A percentile compares a stretch with the other conserved stretches of the same genome.
Conservation (phyloP, 2,113 vertebrate genomes). For the Castor canadensis region DNA sequence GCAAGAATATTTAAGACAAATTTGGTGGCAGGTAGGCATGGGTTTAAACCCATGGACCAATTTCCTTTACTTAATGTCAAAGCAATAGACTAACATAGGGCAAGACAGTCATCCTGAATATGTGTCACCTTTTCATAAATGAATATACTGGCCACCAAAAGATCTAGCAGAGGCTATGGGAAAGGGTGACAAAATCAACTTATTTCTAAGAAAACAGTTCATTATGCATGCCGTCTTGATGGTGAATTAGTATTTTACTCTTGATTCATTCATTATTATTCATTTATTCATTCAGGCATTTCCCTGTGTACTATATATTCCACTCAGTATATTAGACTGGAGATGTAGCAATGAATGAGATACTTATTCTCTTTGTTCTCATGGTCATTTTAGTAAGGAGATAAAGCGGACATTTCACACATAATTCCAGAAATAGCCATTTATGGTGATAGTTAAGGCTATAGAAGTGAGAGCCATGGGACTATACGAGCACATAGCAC, state of each 20-base stretch:
- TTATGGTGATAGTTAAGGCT: neutral
- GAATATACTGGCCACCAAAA: neutral
- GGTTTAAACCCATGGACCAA: neutral
- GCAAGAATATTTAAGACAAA: neutral
- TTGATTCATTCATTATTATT: conserved; percentile 38
- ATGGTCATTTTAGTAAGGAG: neutral
- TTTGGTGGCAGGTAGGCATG: neutral
- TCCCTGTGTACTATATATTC: neutral
- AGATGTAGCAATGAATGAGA: neutral
- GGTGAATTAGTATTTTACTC: conserved; percentile 19
- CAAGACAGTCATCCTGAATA: neutral
- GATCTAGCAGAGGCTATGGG: neutral
- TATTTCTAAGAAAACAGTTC: conserved; percentile 5
- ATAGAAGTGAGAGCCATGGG: no score
- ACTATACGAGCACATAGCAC: neutral
- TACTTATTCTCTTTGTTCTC: neutral
- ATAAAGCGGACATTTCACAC: neutral
- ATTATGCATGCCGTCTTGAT: neutral
- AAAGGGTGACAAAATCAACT: neutral
- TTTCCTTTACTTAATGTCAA: conserved; percentile 11
- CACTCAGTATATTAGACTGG: neutral
- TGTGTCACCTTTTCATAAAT: neutral
- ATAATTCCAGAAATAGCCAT: neutral
- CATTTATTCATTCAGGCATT: conserved; percentile 14
- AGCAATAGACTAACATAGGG: neutral